phyloP scores from a whole-genome alignment of 2,797 vertebrate species.

The Muscicapa striata region DNA sequence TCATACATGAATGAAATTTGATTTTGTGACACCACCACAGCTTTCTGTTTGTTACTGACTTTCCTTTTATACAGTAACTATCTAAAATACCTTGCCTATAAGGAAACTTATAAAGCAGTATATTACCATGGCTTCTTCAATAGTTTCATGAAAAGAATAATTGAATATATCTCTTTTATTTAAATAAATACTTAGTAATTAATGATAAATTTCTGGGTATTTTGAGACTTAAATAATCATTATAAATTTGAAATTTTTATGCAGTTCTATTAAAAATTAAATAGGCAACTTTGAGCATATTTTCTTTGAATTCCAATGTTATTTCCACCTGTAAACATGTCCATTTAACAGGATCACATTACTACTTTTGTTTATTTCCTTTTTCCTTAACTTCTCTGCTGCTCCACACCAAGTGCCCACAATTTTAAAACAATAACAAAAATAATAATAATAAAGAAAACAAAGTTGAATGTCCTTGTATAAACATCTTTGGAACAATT shows the following conservation, averaged over 20 bases:
- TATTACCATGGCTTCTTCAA: background rate
- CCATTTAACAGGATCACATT: background rate
- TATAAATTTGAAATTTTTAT: background rate
- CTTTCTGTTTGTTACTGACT: background rate
- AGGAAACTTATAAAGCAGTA: background rate
- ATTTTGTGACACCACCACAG: background rate
- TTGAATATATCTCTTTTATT: background rate
- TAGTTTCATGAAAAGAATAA: background rate
- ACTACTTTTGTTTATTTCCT: background rate
- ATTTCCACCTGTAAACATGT: background rate
- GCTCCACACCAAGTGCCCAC: fast-evolving
- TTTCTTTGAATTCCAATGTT: background rate
- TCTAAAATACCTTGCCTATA: background rate
- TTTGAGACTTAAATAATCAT: background rate
- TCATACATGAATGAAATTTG: background rate
- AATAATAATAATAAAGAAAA: background rate
- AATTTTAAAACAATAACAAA: background rate
- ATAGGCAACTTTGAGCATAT: background rate
- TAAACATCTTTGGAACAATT: background rate
- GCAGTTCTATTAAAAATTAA: background rate
- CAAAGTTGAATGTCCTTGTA: background rate
- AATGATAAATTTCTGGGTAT: background rate
- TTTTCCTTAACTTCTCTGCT: background rate
- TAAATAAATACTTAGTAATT: background rate
- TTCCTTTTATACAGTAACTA: background rate